Evolutionary conservation across 1,140 invertebrate genomes (phyloP), one percentile per base, ranked within the genome.

Genomic region (Chionoecetes opilio): DNA sequence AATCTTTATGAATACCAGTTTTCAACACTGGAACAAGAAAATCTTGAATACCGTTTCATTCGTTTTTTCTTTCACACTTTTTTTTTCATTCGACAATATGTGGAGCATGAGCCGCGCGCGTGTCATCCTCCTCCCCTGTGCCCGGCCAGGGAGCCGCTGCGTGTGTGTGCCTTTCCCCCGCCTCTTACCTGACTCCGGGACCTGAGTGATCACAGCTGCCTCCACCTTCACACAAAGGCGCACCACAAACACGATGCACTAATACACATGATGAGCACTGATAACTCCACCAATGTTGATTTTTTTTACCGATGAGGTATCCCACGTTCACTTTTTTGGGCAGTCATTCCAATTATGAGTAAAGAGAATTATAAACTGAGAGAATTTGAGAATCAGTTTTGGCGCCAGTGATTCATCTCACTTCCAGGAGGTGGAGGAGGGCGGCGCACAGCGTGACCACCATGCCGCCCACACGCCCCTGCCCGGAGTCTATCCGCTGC

Each of bases 401-500:
- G 37, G 6, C 26, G n/a, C 91, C 89, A 53, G 89, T 34, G 89
- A 75, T 93, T 93, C 91, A 93, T 93, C 91, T 93, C 82, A 93
- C 91, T 37, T 53, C 82, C 21, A 93, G 29, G 2, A 93, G 82
- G 91, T 93, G 85, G 37, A 84, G 29, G 82, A 86, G 82, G 29
- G 82, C 82, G 9, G 84, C 82, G 2, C 31, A 86, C 14, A 37
- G 11, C 6, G 85, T n/a, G 37, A 63, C 26, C 14, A 86, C 8
- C 37, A 34, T 26, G 6, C 29, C 17, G 5, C 32, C 37, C 31
- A 41, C 14, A n/a, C 37, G 38, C 35, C 26, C 89, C 34, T 89
- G 34, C n/a, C 75, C 38, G 3, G 95, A 96, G 92, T 96, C 95
- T 92, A 96, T 96, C 85, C 95, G 82, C 46, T 96, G 95, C 87